phyloP scores from a whole-genome alignment of 2,797 vertebrate species.

The Acanthurus leucopareius region DNA sequence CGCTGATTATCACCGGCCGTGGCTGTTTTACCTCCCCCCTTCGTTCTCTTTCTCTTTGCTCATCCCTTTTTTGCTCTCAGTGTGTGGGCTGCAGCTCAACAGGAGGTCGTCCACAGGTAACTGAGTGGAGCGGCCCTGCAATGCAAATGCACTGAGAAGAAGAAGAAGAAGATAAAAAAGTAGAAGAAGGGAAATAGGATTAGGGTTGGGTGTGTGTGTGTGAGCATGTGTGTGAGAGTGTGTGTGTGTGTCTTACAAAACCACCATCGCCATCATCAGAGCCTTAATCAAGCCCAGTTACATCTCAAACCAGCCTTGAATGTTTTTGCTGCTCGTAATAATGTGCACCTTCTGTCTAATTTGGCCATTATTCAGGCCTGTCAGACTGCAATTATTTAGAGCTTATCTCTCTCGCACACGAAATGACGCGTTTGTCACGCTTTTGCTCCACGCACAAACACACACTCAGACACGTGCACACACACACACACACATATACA shows the following conservation, averaged over 20 bases:
- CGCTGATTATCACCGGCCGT: conserved; percentile 56
- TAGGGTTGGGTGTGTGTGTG: conserved; percentile 48
- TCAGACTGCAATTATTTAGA: conserved; percentile 88
- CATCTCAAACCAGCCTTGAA: conserved; percentile 77
- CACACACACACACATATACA: conserved; percentile 23
- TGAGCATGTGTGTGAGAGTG: not conserved
- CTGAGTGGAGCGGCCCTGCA: conserved; percentile 9
- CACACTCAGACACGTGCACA: conserved; percentile 48
- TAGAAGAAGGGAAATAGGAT: not conserved
- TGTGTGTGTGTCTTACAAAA: conserved; percentile 24
- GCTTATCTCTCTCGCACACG: conserved; percentile 88
- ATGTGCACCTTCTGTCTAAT: conserved; percentile 86
- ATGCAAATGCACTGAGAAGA: conserved; percentile 53
- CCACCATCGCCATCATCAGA: conserved; percentile 61
- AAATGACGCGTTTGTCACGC: conserved; percentile 87
- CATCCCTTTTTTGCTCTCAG: conserved; percentile 60
- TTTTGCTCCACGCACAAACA: conserved; percentile 56
- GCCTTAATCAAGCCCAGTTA: conserved; percentile 75
- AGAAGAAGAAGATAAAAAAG: conserved; percentile 12
- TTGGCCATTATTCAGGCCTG: conserved; percentile 89
- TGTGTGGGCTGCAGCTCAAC: conserved; percentile 75
- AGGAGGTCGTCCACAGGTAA: conserved; percentile 79
- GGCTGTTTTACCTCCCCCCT: conserved; percentile 37
- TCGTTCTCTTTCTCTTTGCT: conserved; percentile 57
- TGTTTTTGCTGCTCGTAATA: conserved; percentile 77